Evolutionary conservation across 2,888 invertebrate species (phyloP), one percentile per base, ranked within the genome.

Genomic region (Xanthia icteritia): DNA sequence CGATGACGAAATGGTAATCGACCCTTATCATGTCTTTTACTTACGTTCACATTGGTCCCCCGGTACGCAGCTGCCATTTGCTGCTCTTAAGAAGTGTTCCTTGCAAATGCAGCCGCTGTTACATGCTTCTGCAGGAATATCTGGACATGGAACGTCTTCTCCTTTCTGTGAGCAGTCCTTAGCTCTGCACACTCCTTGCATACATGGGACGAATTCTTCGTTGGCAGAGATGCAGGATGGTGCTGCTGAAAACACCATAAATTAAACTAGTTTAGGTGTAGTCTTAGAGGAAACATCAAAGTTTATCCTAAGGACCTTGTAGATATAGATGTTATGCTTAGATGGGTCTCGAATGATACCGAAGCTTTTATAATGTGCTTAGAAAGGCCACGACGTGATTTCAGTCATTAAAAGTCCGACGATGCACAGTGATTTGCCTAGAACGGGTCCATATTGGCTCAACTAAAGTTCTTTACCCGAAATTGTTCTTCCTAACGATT

Each of bases 161-260:
- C 78, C 87, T 63, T 27, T 79, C 17, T 87, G 68, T 8, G 67
- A 81, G 54, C 85, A 86, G 0, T 67, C 9, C 51, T 76, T 76
- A 13, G 87, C 72, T 73, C 84, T 74, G 74, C 85, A 85, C 9
- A 86, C 84, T n/a, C 81, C 85, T 84, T 86, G 81, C 11, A 81
- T 58, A 65, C 85, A 85, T 61, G 6, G 0, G 13, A 78, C 81
- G 9, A 42, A 75, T 69, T 78, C 81, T 76, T 86, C 85, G 42
- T 84, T 63, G 0, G 17, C 13, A 60, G 81, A 74, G 15, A 4
- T 58, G 39, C 85, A 85, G 51, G 67, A 23, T 20, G 36, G 45
- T 23, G 48, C 51, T 82, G 64, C 5, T 36, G 68, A 58, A 51
- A 1, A 45, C 4, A 76, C 3, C 5, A 45, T 31, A 56, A n/a